A percentile compares a stretch with the other conserved stretches of the same genome.
Evolutionary conservation across 2,888 invertebrate species (phyloP).

Genomic region (Oconnorella tubifera): DNA sequence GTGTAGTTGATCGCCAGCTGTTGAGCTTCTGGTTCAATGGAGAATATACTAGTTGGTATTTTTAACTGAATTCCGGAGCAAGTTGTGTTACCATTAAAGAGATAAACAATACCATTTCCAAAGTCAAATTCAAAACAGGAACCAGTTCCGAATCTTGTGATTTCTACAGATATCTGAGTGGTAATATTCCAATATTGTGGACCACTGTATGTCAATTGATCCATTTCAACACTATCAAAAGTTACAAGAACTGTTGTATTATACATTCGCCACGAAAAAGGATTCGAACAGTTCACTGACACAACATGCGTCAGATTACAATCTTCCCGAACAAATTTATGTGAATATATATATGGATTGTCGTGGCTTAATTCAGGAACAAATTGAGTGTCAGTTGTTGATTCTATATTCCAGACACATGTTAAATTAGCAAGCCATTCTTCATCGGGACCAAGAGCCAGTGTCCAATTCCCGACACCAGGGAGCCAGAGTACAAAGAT

Average conservation of each 20-base stretch:
- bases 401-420: not conserved
- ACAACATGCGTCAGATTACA: not conserved
- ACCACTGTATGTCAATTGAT: not conserved
- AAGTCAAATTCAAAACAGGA: not conserved
- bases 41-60: too few species aligned
- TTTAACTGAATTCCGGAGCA: too few species aligned
- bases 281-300: not conserved
- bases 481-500: not conserved
- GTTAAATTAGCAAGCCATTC: not conserved
- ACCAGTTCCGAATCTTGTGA: not conserved
- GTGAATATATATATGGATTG: not conserved
- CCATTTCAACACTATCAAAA: not conserved
- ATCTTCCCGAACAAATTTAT: not conserved
- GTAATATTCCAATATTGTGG: not conserved
- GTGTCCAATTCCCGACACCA: not conserved
- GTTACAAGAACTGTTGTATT: not conserved
- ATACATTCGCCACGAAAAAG: not conserved
- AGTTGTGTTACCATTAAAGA: too few species aligned
- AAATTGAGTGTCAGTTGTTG: not conserved
- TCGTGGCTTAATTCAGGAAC: not conserved
- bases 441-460: not conserved
- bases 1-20: too few species aligned
- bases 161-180: not conserved
- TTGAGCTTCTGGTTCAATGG: too few species aligned
- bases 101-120: too few species aligned